These are phyloP conservation scores for Gambusia affinis DNA, from an alignment of 2,113 vertebrate species.

Conservation along the genomic window DNA sequence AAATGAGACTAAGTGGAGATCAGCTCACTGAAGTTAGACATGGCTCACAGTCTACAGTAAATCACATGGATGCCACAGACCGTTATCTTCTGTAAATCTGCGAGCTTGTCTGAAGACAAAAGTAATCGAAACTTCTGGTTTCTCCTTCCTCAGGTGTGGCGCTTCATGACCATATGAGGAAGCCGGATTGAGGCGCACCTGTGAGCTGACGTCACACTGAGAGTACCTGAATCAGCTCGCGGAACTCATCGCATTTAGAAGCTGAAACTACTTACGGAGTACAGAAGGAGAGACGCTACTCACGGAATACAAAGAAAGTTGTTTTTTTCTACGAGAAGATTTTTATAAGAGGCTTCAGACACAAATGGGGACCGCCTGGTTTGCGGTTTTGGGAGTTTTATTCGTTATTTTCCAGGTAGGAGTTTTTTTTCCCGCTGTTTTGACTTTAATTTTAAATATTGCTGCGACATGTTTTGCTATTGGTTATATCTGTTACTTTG, in stretches of 20 bases:
- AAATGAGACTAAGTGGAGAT: slow-evolving; percentile 32
- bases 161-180: slow-evolving; percentile 66
- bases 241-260: slow-evolving; percentile 11
- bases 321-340: not conserved
- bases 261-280: slow-evolving; percentile 7
- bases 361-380: slow-evolving; percentile 55
- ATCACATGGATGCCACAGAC: not conserved
- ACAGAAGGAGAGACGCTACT: not conserved
- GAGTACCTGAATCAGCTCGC: slow-evolving; percentile 68
- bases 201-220: slow-evolving; percentile 67
- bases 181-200: slow-evolving; percentile 66
- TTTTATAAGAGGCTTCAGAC: not conserved
- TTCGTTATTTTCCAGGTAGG: slow-evolving; percentile 72
- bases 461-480: not conserved
- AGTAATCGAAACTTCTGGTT: slow-evolving; percentile 33
- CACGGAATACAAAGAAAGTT: slow-evolving; percentile 19
- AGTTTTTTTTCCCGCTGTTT: slow-evolving; percentile 4
- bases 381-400: slow-evolving; percentile 49
- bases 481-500: not conserved
- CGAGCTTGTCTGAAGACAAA: too few relatives aligned
- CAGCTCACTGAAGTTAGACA: not conserved
- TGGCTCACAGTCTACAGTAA: not conserved
- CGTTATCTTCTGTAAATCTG: not conserved
- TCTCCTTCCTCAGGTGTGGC: slow-evolving; percentile 29
- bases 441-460: not conserved